phyloP scores from a whole-genome alignment of 2,797 vertebrate genomes.

The Liparis tanakae region DNA sequence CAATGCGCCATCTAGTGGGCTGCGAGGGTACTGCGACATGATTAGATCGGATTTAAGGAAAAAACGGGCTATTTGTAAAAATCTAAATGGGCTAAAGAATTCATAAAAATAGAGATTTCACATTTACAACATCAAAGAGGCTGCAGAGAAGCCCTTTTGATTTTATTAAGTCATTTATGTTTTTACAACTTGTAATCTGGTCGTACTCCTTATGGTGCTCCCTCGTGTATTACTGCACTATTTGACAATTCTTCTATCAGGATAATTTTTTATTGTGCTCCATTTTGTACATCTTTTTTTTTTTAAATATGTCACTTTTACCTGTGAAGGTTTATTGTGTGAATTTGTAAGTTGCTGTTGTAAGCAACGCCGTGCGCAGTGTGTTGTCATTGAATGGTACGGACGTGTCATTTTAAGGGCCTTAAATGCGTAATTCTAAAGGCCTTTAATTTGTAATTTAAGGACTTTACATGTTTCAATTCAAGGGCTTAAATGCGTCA shows the following conservation, averaged over 20 bases:
- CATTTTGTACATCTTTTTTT: background rate
- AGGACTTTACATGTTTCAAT: no score
- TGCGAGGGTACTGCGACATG: background rate
- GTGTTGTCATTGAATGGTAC: conserved; percentile 20
- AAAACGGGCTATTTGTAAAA: background rate
- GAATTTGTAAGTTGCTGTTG: conserved; percentile 66
- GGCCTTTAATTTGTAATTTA: no score
- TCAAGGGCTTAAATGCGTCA: no score
- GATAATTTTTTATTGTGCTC: conserved; percentile 1
- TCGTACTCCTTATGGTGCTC: background rate
- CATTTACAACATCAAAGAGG: background rate
- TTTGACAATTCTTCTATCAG: background rate
- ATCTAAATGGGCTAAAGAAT: background rate
- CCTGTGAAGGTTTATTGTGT: conserved; percentile 25
- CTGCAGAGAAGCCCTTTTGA: conserved; percentile 1
- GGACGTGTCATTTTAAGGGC: background rate
- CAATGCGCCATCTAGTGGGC: background rate
- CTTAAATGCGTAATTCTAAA: no score
- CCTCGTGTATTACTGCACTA: background rate
- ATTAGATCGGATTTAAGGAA: background rate
- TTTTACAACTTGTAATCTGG: background rate
- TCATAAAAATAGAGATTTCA: background rate
- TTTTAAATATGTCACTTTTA: conserved; percentile 22
- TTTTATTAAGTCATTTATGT: background rate
- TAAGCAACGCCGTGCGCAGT: conserved; percentile 52